These are phyloP conservation scores for Scolopax bukidnonensis DNA, from an alignment of 2,797 vertebrate genomes.

Conservation along the genomic window DNA sequence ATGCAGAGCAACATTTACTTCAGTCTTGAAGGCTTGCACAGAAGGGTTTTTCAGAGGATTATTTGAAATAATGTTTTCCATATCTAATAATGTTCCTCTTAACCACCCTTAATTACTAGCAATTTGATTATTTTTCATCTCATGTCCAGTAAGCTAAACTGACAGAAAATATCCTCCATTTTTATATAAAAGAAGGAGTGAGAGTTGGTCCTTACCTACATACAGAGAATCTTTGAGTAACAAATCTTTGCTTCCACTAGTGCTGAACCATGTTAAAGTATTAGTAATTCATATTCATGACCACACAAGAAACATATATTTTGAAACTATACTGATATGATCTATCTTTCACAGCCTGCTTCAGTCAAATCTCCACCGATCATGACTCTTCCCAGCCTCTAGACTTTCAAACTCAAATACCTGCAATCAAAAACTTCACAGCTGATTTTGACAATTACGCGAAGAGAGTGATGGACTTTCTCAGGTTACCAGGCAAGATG, in stretches of 20 bases:
- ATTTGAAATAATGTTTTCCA: neutral
- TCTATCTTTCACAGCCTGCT: neutral
- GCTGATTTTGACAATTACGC: neutral
- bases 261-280: neutral
- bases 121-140: neutral
- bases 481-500: neutral
- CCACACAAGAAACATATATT: neutral
- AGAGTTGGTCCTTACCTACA: neutral
- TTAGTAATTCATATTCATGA: neutral
- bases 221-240: neutral
- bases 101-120: neutral
- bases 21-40: neutral
- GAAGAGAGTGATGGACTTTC: neutral
- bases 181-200: neutral
- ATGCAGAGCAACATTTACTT: neutral
- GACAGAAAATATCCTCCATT: neutral
- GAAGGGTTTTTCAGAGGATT: neutral
- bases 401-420: neutral
- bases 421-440: neutral
- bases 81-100: constrained; percentile 6
- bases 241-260: neutral
- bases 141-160: neutral
- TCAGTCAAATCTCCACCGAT: neutral
- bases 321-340: neutral
- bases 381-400: neutral